These are phyloP conservation scores for Alcedo quadribrachys DNA, from an alignment of 2,797 vertebrate species.

Conservation along the genomic window DNA sequence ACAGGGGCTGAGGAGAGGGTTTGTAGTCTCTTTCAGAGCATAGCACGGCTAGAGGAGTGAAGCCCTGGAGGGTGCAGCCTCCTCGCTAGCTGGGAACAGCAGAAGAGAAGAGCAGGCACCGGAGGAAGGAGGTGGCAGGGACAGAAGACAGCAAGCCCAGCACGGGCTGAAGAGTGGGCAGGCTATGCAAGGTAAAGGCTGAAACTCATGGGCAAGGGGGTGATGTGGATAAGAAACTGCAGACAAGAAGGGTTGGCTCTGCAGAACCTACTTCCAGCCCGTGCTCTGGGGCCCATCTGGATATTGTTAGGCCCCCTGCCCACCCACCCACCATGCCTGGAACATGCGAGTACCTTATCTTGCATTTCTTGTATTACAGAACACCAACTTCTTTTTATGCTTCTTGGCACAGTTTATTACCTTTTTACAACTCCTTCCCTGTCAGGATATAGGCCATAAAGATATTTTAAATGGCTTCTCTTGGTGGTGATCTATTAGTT, in stretches of 20 bases:
- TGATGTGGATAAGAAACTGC: background rate
- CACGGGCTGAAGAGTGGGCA: background rate
- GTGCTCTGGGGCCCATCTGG: conserved; percentile 49
- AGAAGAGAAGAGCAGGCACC: background rate
- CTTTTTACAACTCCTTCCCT: conserved; percentile 62
- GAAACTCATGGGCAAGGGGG: background rate
- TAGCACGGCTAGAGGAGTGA: rapidly evolving
- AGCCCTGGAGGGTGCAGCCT: background rate
- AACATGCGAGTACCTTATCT: conserved; percentile 66
- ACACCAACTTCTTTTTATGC: conserved; percentile 68
- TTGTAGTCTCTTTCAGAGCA: background rate
- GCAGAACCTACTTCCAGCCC: background rate
- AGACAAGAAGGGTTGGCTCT: background rate
- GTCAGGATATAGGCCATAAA: conserved; percentile 68
- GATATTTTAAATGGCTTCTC: conserved; percentile 68
- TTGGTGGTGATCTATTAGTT: conserved; percentile 59
- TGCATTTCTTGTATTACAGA: conserved; percentile 65
- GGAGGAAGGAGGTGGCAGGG: rapidly evolving
- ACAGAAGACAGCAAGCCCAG: background rate
- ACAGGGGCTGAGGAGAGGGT: background rate
- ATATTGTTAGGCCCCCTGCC: conserved; percentile 62
- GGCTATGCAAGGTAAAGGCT: background rate
- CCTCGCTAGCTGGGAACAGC: background rate
- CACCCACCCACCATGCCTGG: conserved; percentile 64
- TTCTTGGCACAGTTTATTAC: conserved; percentile 64